Base-by-base conservation (phyloP, 2,888 invertebrate genomes). In the Molanna angustata region DNA sequence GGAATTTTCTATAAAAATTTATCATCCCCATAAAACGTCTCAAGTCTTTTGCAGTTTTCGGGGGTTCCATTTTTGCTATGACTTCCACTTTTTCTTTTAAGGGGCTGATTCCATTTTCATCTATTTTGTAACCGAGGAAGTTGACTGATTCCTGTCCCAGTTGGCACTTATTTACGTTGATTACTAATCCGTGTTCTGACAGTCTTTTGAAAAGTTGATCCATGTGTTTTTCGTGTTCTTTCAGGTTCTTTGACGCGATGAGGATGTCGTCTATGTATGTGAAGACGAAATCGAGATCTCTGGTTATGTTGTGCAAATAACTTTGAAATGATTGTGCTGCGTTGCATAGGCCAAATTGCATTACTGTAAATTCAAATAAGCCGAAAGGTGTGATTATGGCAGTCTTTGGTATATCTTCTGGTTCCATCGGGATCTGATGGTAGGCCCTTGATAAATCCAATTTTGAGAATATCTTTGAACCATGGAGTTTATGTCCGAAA, bases 391-490 rank as follows among this genome's bases (percentile, higher is more conserved):
- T 64, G 2, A 55, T 63, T 3, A 65, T 59, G 1, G 64, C 67
- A 1, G 67, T 67, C 53, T 70, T 67, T 1, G 37, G 58, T 4
- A 65, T 54, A 53, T 67, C 65, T 6, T 59, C 64, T 17, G 14
- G 4, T 4, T 7, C 17, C 3, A 39, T n/a, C 6, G 39, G 39
- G 14, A 39, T 14, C 18, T 13, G 67, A 42, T 64, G 61, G 47
- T 63, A 70, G 1, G 67, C 67, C 14, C 59, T 44, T 4, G 54
- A 49, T 32, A 68, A 57, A 57, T 68, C 64, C 2, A 67, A 52
- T 13, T 45, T 56, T 2, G 60, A 58, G 44, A 65, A 65, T 16
- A 64, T 52, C 2, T 32, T 58, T 33, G 57, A 62, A 1, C 61
- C 62, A n/a, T 51, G 17, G 0, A 66, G 48, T 1, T 49, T 17